These are phyloP conservation scores for Bhutanitis thaidina DNA, from an alignment of 2,888 invertebrate genomes.

Conservation along the genomic window DNA sequence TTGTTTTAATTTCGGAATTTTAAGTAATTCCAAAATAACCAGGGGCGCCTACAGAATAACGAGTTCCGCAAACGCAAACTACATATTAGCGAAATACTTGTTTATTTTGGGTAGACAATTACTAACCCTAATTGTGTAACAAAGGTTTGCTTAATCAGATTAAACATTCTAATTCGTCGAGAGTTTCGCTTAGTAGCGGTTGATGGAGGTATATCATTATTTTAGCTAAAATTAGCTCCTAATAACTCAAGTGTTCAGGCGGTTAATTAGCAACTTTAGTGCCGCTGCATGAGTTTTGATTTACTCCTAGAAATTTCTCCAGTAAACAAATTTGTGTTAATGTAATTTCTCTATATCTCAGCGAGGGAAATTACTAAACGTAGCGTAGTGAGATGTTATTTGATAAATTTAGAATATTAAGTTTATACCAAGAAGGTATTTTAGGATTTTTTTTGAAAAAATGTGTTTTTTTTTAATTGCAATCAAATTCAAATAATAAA, in stretches of 20 bases:
- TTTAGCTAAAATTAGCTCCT: conserved; percentile 20
- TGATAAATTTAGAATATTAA: not conserved
- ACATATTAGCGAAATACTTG: conserved; percentile 7
- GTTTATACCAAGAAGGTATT: too few relatives aligned
- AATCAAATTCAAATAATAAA: too few relatives aligned
- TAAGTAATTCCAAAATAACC: too few relatives aligned
- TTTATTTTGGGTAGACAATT: conserved; percentile 14
- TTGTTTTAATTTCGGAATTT: not conserved
- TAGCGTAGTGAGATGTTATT: conserved; percentile 5
- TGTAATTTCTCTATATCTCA: conserved; percentile 16
- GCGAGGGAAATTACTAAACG: conserved; percentile 1
- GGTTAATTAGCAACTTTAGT: conserved; percentile 22
- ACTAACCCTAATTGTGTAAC: conserved; percentile 27
- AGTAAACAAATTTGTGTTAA: conserved; percentile 22
- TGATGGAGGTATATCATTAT: conserved; percentile 18
- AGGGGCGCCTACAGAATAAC: too few relatives aligned
- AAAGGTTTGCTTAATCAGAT: conserved; percentile 42
- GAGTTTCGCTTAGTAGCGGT: conserved; percentile 21
- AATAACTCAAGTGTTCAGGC: conserved; percentile 18
- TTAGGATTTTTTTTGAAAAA: too few relatives aligned
- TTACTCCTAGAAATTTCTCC: conserved; percentile 22
- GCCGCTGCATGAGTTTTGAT: conserved; percentile 29
- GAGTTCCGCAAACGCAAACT: conserved; percentile 7
- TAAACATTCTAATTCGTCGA: conserved; percentile 42
- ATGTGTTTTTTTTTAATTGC: too few relatives aligned